A percentile compares a stretch with the other conserved stretches of the same genome.
Conservation (phyloP, 2,888 invertebrate species). For the Ichneumoninae sp. region DNA sequence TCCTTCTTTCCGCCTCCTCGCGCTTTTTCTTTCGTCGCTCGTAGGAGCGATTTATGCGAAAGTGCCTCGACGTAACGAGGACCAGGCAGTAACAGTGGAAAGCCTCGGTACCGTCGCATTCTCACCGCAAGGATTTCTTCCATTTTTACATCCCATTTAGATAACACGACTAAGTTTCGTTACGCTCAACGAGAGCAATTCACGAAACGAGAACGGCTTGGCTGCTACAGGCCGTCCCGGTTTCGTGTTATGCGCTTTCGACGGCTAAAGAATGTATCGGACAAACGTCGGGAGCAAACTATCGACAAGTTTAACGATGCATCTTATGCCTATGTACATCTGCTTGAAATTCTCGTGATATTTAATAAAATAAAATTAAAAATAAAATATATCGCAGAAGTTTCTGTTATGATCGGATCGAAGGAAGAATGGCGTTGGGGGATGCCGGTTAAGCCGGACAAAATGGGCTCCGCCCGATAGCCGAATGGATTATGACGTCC, state of each 20-base stretch:
- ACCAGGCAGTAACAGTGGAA: constrained; percentile 33
- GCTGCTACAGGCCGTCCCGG: background rate
- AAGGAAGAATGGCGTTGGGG: constrained; percentile 14
- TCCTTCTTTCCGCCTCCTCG: constrained; percentile 28
- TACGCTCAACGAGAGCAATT: constrained; percentile 31
- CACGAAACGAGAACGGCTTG: constrained; percentile 43
- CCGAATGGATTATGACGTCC: constrained; percentile 42
- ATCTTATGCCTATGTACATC: constrained; percentile 25
- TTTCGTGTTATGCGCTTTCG: constrained; percentile 49
- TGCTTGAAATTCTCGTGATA: constrained; percentile 5
- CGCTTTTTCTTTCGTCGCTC: constrained; percentile 62
- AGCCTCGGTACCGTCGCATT: constrained; percentile 50
- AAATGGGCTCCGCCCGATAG: constrained; percentile 41
- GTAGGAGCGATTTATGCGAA: constrained; percentile 77
- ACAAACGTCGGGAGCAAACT: constrained; percentile 24
- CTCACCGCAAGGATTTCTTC: constrained; percentile 33
- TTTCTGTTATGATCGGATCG: constrained; percentile 15
- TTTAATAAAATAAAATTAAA: constrained; percentile 23
- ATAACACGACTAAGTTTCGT: constrained; percentile 58
- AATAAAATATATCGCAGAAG: constrained; percentile 4
- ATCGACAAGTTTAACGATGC: constrained; percentile 56
- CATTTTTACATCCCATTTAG: constrained; percentile 59
- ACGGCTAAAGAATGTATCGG: constrained; percentile 21
- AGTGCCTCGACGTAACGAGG: constrained; percentile 71
- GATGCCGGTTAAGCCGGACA: constrained; percentile 24